Evolutionary conservation across 1,140 invertebrate genomes (phyloP), one percentile per base, ranked within the genome.

Genomic region (Ostrea edulis): DNA sequence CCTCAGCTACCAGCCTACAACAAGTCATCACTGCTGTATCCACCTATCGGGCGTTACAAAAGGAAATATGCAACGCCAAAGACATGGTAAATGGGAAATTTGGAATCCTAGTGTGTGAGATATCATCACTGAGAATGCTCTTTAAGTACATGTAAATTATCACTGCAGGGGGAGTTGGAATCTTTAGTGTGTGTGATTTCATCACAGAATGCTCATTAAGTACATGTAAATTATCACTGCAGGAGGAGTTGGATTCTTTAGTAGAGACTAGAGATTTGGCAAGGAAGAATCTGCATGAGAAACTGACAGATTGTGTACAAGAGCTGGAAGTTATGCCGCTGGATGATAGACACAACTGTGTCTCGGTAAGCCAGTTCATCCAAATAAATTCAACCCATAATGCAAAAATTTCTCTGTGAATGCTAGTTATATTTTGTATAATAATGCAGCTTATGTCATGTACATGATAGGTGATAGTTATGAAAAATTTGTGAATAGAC

Each of bases 61-160:
- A 91, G 82, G 88, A 90, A 86, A 92, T 92, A 17, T 87, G 85
- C 22, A 82, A 86, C 35, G 85, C 82, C 77, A 87, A 86, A 55
- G 86, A 91, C 58, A 29, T 85, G 84, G 90, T 91, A 84, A 86
- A 77, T 17, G 55, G 54, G 8, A 55, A 62, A 62, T 20, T 20
- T 20, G 14, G 20, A 62, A 17, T 62, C 17, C 4, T 44, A 44
- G 35, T 62, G 14, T 62, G 54, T 62, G 17, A 20, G 5, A 1
- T 9, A 17, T 58, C 3, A 14, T 2, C 55, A 58, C 20, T 17
- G 55, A 17, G 4, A 12, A 2, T 7, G 4, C 17, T 55, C 17
- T 14, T 55, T 58, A 58, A 1, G 55, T 20, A 0, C 55, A 77
- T 4, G n/a, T n/a, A n/a, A n/a, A n/a, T n/a, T n/a, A 77, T n/a